These are phyloP conservation scores for Monochamus saltuarius DNA, from an alignment of 1,140 invertebrate species.

Conservation along the genomic window DNA sequence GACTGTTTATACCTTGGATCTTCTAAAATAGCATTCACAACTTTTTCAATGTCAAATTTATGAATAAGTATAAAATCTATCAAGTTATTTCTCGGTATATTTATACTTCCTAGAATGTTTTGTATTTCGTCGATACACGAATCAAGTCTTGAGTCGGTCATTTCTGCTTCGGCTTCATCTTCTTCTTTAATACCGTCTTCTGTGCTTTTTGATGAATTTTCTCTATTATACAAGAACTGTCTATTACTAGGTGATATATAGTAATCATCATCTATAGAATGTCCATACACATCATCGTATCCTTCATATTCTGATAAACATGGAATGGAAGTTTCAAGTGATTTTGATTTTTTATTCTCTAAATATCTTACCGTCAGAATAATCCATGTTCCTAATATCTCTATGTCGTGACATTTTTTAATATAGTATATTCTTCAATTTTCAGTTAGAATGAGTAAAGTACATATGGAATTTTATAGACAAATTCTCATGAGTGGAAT, in stretches of 20 bases:
- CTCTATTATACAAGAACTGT: slow-evolving; percentile 82
- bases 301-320: slow-evolving; percentile 75
- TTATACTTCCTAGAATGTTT: slow-evolving; percentile 30
- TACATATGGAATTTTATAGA: too few species aligned
- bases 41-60: slow-evolving; percentile 35
- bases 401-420: slow-evolving; percentile 78
- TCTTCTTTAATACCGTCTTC: slow-evolving; percentile 76
- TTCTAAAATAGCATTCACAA: slow-evolving; percentile 70
- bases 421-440: too few species aligned
- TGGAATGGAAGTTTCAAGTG: slow-evolving; percentile 12
- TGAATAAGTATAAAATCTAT: slow-evolving; percentile 34
- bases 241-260: slow-evolving; percentile 86
- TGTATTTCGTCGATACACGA: slow-evolving; percentile 80
- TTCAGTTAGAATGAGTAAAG: too few species aligned
- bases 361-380: slow-evolving; percentile 62
- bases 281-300: slow-evolving; percentile 89
- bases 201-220: slow-evolving; percentile 65
- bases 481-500: too few species aligned
- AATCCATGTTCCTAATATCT: slow-evolving; percentile 73
- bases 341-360: slow-evolving; percentile 13
- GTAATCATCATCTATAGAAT: slow-evolving; percentile 88
- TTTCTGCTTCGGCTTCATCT: slow-evolving; percentile 59
- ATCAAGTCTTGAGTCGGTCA: slow-evolving; percentile 69
- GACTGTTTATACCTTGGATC: slow-evolving; percentile 53
- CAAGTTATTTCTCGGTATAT: slow-evolving; percentile 36